These are phyloP conservation scores for Drosophila demipolita DNA, from an alignment of 2,888 invertebrate genomes.

Conservation along the genomic window DNA sequence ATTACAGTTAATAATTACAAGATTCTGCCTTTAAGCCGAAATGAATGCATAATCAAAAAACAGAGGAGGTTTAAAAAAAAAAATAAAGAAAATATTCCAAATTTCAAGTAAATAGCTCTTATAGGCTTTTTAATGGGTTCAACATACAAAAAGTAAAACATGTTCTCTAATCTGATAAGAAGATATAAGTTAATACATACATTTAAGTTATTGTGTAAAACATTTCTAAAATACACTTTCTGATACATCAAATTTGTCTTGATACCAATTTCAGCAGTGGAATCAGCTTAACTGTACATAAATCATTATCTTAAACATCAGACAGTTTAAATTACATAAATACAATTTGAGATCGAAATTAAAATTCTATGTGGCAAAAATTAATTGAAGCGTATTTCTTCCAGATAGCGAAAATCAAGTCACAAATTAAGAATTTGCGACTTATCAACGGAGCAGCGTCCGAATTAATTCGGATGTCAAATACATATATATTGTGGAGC, in stretches of 20 bases:
- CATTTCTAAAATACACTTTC: not conserved
- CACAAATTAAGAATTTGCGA: not conserved
- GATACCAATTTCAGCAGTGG: not conserved
- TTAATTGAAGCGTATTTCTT: not conserved
- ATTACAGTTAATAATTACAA: too few species aligned
- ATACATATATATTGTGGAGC: conserved; percentile 10
- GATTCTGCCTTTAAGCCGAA: too few species aligned
- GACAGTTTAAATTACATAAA: not conserved
- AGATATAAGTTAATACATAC: not conserved
- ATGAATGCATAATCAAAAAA: too few species aligned
- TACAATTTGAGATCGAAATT: not conserved
- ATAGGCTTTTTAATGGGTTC: too few species aligned
- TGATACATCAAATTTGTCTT: not conserved
- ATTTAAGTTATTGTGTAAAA: not conserved
- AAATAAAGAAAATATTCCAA: too few species aligned
- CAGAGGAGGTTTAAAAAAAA: too few species aligned
- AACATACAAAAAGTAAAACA: not conserved
- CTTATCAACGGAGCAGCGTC: conserved; percentile 21
- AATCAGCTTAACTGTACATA: not conserved
- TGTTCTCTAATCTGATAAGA: not conserved
- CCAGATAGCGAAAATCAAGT: conserved; percentile 11
- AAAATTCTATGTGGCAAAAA: not conserved
- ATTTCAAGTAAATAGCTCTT: too few species aligned
- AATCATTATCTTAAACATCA: not conserved
- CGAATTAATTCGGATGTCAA: conserved; percentile 36